Base-by-base conservation (phyloP, 2,797 vertebrate genomes). In the Acropternis orthonyx region DNA sequence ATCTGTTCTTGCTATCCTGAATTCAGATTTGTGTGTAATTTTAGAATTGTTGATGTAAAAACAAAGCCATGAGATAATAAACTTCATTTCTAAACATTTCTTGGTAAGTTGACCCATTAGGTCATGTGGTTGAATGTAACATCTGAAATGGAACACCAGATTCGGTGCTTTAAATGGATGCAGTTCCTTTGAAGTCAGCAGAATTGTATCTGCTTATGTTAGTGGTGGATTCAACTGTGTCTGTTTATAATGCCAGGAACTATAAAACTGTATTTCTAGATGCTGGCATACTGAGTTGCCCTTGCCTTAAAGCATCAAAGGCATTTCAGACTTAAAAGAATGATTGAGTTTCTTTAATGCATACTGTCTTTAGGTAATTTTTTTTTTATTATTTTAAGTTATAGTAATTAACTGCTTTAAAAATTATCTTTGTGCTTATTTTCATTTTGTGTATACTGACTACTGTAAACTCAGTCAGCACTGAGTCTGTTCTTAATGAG, bases 171-270 rank as follows among this genome's bases (percentile, higher is more conserved):
- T 92, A 92, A 90, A 81, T 79, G 91, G 62, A 44, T 91, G n/a
- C 44, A 78, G 1, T 85, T 95, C 65, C 62, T 94, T 92, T 94
- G 95, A 95, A 96, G 89, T 93, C 85, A 88, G 74, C 88, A 89
- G 86, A 92, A 76, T 76, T 74, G 19, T 67, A 81, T 90, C 82
- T 93, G 83, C 49, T 76, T 63, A 19, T 75, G 48, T 73, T 90
- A 78, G 54, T 68, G 44, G 28, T 73, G 15, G 79, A 84, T 79
- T 95, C 17, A 2, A 55, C 34, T 52, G 30, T 52, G 54, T 67
- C 49, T 66, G 26, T 87, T 87, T 79, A 43, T 88, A 72, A 77
- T 81, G 85, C 73, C 85, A 93, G 56, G 39, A 93, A 19, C 62
- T 76, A 43, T 69, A 86, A 95, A 90, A 18, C 34, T 79, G 20